Percentiles rank a stretch among this genome's conserved stretches.
Conservation (phyloP, 2,888 invertebrate genomes). For the Athalia circularis region DNA sequence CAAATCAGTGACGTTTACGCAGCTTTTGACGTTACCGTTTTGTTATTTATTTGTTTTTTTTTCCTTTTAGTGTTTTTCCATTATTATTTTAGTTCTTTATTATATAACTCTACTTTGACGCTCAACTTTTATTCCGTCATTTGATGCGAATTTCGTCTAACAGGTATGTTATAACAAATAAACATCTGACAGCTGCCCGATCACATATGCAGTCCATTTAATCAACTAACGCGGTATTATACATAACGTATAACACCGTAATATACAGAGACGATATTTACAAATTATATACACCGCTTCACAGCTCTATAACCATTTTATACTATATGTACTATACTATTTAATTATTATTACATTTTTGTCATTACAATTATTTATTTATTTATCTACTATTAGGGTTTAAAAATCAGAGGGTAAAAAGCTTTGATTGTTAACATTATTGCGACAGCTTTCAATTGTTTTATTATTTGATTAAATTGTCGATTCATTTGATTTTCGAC, state of each 20-base stretch:
- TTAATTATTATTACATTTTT: not conserved
- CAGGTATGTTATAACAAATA: too few relatives aligned
- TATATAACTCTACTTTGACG: too few relatives aligned
- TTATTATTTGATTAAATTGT: not conserved
- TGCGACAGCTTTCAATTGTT: conserved; percentile 53
- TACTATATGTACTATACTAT: not conserved
- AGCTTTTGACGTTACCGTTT: too few relatives aligned
- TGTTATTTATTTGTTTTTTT: conserved; percentile 3
- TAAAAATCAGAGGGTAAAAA: conserved; percentile 54
- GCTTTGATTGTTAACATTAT: conserved; percentile 65
- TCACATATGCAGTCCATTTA: not conserved
- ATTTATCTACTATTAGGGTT: not conserved
- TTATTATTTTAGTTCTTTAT: too few relatives aligned
- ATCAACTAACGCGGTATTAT: not conserved
- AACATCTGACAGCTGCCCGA: not conserved
- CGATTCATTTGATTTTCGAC: not conserved
- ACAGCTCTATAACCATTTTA: not conserved
- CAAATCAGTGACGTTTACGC: conserved; percentile 1
- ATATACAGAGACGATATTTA: conserved; percentile 22
- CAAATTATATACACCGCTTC: conserved; percentile 19
- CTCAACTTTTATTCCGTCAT: too few relatives aligned
- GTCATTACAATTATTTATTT: not conserved
- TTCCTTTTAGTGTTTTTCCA: too few relatives aligned
- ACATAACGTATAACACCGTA: not conserved
- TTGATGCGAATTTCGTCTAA: too few relatives aligned